These are phyloP conservation scores for Sylvicapra grimmia DNA, from an alignment of 2,113 vertebrate species.

Conservation along the genomic window DNA sequence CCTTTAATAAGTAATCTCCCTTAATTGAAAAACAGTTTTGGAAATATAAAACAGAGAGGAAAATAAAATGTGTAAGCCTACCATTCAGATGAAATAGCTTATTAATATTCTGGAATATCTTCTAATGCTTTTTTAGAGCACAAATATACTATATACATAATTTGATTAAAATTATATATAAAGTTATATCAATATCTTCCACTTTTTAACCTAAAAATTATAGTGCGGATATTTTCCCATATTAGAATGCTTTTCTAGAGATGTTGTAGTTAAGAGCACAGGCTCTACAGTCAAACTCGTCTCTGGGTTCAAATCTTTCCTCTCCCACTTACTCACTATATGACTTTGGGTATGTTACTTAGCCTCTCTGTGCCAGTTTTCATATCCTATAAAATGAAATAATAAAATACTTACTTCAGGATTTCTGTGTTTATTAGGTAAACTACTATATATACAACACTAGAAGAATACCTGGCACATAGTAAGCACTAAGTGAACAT, in stretches of 20 bases:
- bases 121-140: neutral
- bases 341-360: neutral
- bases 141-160: neutral
- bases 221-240: neutral
- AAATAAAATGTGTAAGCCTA: neutral
- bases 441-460: neutral
- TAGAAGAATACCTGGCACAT: neutral
- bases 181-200: neutral
- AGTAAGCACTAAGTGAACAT: neutral
- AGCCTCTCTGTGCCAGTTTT: neutral
- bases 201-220: neutral
- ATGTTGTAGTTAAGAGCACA: neutral
- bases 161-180: neutral
- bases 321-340: neutral
- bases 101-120: neutral
- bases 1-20: neutral
- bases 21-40: neutral
- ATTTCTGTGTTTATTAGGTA: neutral
- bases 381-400: neutral
- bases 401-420: neutral
- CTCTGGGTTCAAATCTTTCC: neutral
- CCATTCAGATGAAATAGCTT: neutral
- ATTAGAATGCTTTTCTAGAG: neutral
- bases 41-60: neutral
- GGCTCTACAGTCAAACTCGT: neutral